Conservation (phyloP, 2,888 invertebrate species). For the Ichneumon xanthorius region DNA sequence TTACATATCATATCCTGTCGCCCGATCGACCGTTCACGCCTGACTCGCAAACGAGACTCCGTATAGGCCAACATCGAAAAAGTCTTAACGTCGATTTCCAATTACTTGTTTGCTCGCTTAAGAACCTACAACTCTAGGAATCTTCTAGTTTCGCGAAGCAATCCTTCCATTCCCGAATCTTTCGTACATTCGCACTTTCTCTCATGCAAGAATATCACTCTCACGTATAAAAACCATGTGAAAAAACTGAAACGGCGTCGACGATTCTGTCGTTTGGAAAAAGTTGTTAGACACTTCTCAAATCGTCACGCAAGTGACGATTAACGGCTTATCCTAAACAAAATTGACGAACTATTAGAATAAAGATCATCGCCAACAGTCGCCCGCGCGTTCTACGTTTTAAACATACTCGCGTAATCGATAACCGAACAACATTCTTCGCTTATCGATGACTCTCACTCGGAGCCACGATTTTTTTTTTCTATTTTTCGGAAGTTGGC, state of each 20-base stretch:
- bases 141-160: slow-evolving; percentile 29
- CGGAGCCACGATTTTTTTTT: background rate
- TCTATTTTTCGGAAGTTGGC: slow-evolving; percentile 28
- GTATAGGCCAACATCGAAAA: slow-evolving; percentile 62
- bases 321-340: slow-evolving; percentile 47
- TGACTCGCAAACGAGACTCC: slow-evolving; percentile 47
- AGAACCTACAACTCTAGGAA: slow-evolving; percentile 34
- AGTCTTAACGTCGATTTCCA: slow-evolving; percentile 56
- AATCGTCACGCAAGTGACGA: slow-evolving; percentile 7
- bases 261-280: slow-evolving; percentile 71
- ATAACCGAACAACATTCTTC: slow-evolving; percentile 71
- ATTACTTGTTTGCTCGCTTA: slow-evolving; percentile 42
- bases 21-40: slow-evolving; percentile 48
- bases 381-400: slow-evolving; percentile 45
- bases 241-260: slow-evolving; percentile 71
- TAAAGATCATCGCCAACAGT: slow-evolving; percentile 68
- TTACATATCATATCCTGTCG: slow-evolving; percentile 57
- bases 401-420: slow-evolving; percentile 53
- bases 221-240: slow-evolving; percentile 73
- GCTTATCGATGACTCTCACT: background rate
- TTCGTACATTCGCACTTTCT: slow-evolving; percentile 22
- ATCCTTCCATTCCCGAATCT: slow-evolving; percentile 27
- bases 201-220: slow-evolving; percentile 34
- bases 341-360: slow-evolving; percentile 75
- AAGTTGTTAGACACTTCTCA: slow-evolving; percentile 57